Evolutionary conservation across 2,797 vertebrate genomes (phyloP).

Genomic region (Emydoidea blandingii): DNA sequence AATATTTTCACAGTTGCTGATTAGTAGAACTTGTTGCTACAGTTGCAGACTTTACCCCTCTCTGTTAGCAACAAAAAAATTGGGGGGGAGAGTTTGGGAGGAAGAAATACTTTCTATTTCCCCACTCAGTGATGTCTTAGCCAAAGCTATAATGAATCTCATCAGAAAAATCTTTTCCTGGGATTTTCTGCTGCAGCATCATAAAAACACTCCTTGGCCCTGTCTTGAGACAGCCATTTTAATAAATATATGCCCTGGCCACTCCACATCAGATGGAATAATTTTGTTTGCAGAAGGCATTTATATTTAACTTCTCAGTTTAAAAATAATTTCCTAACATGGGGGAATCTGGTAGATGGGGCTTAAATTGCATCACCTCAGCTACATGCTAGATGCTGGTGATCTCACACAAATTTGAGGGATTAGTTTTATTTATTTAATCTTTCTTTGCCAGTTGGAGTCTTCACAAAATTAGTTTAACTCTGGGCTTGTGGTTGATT

Average conservation of each 20-base stretch:
- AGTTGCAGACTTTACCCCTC: not conserved
- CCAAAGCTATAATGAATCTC: not conserved
- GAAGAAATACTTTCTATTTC: not conserved
- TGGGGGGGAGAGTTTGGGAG: not conserved
- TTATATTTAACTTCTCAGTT: not conserved
- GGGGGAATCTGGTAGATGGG: not conserved
- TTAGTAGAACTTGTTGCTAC: not conserved
- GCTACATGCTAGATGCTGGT: not conserved
- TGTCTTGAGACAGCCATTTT: not conserved
- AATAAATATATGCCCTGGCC: not conserved
- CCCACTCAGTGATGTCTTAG: not conserved
- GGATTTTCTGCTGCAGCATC: not conserved
- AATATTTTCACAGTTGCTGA: conserved; percentile 19
- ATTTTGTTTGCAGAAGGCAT: not conserved
- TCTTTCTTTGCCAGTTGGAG: not conserved
- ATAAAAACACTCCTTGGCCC: not conserved
- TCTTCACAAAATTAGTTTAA: not conserved
- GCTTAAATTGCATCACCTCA: not conserved
- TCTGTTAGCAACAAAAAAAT: not conserved
- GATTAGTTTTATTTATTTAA: not conserved
- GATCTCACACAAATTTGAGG: not conserved
- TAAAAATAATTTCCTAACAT: too few relatives aligned
- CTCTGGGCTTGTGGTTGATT: not conserved
- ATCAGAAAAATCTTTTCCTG: not conserved
- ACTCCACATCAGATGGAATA: not conserved